Base-by-base conservation (phyloP, 1,140 invertebrate genomes). In the Drosophila cardini region DNA sequence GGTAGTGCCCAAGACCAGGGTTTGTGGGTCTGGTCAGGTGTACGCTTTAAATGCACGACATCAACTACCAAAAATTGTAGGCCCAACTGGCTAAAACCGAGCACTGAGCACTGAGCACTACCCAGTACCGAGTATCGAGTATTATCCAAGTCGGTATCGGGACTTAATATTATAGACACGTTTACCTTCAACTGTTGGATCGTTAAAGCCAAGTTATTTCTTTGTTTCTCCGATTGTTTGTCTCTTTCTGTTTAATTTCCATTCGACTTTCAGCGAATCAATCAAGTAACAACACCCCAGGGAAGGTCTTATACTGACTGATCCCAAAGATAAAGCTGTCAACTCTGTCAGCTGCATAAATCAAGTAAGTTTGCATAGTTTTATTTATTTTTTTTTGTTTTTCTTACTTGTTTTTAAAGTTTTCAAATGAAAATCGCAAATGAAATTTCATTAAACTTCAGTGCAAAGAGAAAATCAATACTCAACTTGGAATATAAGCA, bases 231-330 rank as follows among this genome's bases (percentile, higher is more conserved):
- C 46, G 42, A 15, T 32, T 63, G 10, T 42, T 10, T 52, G 42
- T 62, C 15, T 46, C 9, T 50, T 50, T 68, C 52, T 69, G 71
- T 74, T 53, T 71, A 80, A 85, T 85, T 85, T 81, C 82, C 82
- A 85, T 81, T 80, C 76, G 69, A 78, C 82, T 86, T 86, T 86
- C 82, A 78, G 78, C 83, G 76, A 76, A 86, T 86, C 83, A 78
- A 86, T 86, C 68, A 68, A 62, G 26, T 13, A 13, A 16, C 13
- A n/a, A 10, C 38, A 63, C 32, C 58, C 34, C 55, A 60, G 69
- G 45, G 76, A 86, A 87, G 82, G 82, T 78, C 65, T 74, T 79
- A 76, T 79, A 87, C 75, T 82, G 76, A 70, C 76, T 62, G 82
- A 86, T 86, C 50, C 60, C 63, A 30, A 57, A 76, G 82, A 87